Evolutionary conservation across 2,888 invertebrate species (phyloP), one percentile per base, ranked within the genome.

Genomic region (Octonoba sinensis): DNA sequence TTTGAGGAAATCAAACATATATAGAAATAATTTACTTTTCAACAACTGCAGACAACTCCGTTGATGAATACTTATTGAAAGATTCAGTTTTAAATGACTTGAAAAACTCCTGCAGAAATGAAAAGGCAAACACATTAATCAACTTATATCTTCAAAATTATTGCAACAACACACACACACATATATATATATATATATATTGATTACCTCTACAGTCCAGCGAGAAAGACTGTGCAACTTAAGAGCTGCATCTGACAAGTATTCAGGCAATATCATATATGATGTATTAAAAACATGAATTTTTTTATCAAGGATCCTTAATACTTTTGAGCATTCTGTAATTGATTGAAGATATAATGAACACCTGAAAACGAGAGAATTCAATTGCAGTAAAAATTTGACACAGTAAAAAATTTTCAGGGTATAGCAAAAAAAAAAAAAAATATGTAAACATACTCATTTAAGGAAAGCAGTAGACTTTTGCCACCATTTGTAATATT

Each of bases 201-300:
- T 22, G 57, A 69, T 69, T 36, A 82, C 81, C 12, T 49, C 51
- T 27, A 71, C 49, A 44, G 74, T 69, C 67, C 71, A 74, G 11
- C 27, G 60, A 8, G 70, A 47, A 16, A 84, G 76, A 15, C 65
- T 73, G 73, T 73, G 78, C 49, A 84, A 71, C 60, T 84, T 84
- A 11, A 47, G 12, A 47, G 79, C 76, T 49, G 84, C 82, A 79
- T 84, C 75, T 47, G 66, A 67, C 20, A 84, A 82, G 83, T 84
- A 84, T 13, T 75, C 47, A 36, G 83, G 82, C 20, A 83, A 69
- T 18, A 84, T 66, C 59, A 84, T 79, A 60, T 84, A 84, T 27
- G 84, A 84, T 16, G 75, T 62, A 60, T 73, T 84, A 64, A 84
- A 84, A 15, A 70, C 73, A 44, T 62, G 54, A 49, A 84, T 46